Conservation (phyloP, 1,140 invertebrate species). For the Hyles vespertilio region DNA sequence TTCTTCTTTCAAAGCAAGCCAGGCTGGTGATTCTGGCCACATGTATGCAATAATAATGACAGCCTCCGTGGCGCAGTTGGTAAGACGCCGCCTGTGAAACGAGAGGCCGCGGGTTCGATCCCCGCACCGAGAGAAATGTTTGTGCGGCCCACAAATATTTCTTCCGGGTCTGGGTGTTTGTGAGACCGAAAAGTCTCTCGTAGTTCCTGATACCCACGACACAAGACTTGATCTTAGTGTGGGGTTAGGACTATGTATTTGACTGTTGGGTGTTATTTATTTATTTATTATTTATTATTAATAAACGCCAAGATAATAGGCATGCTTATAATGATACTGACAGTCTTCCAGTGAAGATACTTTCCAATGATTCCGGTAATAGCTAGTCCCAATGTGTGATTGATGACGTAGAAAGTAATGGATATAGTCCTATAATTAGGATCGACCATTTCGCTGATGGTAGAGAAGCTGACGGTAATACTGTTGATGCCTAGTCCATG, state of each 20-base stretch:
- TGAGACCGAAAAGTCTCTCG: too few relatives aligned
- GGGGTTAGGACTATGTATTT: too few relatives aligned
- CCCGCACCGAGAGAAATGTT: too few relatives aligned
- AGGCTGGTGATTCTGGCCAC: conserved; percentile 16
- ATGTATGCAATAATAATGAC: too few relatives aligned
- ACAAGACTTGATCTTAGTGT: too few relatives aligned
- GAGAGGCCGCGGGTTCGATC: too few relatives aligned
- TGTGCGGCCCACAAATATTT: neutral
- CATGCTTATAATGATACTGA: conserved; percentile 8
- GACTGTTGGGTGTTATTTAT: too few relatives aligned
- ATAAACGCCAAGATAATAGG: conserved; percentile 7
- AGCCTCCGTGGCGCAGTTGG: too few relatives aligned
- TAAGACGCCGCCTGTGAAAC: too few relatives aligned
- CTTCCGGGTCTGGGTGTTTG: too few relatives aligned
- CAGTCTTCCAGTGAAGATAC: conserved; percentile 17
- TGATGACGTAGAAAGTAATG: neutral
- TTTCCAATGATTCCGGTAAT: conserved; percentile 7
- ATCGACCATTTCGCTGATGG: conserved; percentile 12
- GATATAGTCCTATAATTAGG: conserved; percentile 11
- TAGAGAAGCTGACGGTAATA: conserved; percentile 2
- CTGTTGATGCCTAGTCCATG: conserved; percentile 14
- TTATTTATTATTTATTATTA: too few relatives aligned
- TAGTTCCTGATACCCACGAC: too few relatives aligned
- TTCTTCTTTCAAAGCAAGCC: conserved; percentile 16
- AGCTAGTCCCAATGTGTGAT: conserved; percentile 11